Base-by-base conservation (phyloP, 2,113 vertebrate species). In the Pseudopipra pipra region DNA sequence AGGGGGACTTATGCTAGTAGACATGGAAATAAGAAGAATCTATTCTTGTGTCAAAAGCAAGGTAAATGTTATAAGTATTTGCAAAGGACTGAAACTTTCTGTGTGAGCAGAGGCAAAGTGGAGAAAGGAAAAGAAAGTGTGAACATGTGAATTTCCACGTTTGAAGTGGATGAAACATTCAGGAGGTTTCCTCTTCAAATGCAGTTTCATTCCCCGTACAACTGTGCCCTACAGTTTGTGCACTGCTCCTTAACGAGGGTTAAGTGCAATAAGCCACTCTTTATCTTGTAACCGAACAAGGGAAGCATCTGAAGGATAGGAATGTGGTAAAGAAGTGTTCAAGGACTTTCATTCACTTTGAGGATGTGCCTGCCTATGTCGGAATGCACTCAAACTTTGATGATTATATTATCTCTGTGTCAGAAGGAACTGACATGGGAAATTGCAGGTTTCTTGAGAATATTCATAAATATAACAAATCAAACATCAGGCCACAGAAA, bases 401-500 rank as follows among this genome's bases (percentile, higher is more conserved):
- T 76, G 58, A 59, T 76, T 35, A 5, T 43, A 56, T 52, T 37
- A 35, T 20, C 14, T 39, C 46, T 61, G 25, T 33, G n/a, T 10
- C 13, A 8, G 35, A 85, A 90, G 33, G 28, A 65, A 47, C 14
- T 58, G 47, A 28, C 21, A 62, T 9, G 11, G 30, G 41, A 58
- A 62, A 66, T 55, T 66, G 27, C 41, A 71, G 15, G 13, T 74
- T 37, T 82, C 71, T 62, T 66, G 33, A 75, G 66, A 88, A 44
- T 61, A 61, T 71, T 52, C 0, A 1, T 35, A 52, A 37, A 82
- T 8, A 0, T 2, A 43, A 39, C 20, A 56, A 82, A 47, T 56
- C 46, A 70, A 78, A 74, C 23, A 51, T 25, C 4, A 37, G 46
- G 30, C 9, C 44, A 61, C 14, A 58, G 8, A 51, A 75, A 41